Conservation (phyloP, 2,113 vertebrate genomes). For the Rhinoderma darwinii region DNA sequence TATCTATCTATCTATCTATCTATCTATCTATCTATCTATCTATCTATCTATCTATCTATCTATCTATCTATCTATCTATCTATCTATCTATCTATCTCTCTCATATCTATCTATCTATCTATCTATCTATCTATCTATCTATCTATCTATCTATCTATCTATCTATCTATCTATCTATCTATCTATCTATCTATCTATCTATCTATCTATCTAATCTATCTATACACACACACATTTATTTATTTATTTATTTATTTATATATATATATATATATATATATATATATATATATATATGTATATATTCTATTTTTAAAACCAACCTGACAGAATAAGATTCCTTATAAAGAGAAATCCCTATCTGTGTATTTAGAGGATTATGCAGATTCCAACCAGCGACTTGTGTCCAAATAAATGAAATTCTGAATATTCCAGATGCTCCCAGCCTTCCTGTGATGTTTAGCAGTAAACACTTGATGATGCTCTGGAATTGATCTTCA, state of each 20-base stretch:
- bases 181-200: too few relatives aligned
- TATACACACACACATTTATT: constrained; percentile 1
- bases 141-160: too few relatives aligned
- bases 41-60: too few relatives aligned
- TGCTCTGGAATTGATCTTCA: constrained; percentile 47
- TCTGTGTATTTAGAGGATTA: constrained; percentile 49
- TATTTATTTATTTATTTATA: too few relatives aligned
- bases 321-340: neutral
- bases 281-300: neutral
- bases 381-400: constrained; percentile 51
- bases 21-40: too few relatives aligned
- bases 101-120: too few relatives aligned
- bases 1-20: too few relatives aligned
- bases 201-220: too few relatives aligned
- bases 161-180: too few relatives aligned
- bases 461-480: constrained; percentile 55
- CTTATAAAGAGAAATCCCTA: constrained; percentile 29
- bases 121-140: too few relatives aligned
- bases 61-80: too few relatives aligned
- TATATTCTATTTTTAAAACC: neutral
- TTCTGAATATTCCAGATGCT: constrained; percentile 55
- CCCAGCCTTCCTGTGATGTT: constrained; percentile 50
- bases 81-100: too few relatives aligned
- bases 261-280: neutral
- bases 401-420: constrained; percentile 58